phyloP scores from a whole-genome alignment of 1,140 invertebrate genomes.

The Diprion similis region DNA sequence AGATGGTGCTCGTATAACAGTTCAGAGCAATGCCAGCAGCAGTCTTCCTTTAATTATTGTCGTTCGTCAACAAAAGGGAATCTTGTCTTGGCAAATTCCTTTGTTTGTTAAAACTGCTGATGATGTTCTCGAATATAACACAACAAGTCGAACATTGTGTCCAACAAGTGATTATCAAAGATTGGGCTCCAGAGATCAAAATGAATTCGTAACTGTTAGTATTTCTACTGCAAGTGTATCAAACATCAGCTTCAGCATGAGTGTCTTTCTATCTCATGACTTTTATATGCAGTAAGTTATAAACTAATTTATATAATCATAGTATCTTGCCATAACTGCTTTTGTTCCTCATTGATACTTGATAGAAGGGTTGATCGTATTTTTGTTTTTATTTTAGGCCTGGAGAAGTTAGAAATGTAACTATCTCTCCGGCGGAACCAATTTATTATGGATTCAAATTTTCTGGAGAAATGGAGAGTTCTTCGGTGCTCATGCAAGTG shows the following conservation, averaged over 20 bases:
- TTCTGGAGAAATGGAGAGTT: conserved; percentile 55
- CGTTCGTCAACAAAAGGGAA: conserved; percentile 62
- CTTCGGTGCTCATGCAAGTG: conserved; percentile 64
- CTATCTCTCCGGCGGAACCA: conserved; percentile 60
- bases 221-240: conserved; percentile 58
- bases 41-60: conserved; percentile 63
- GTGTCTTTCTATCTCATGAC: conserved; percentile 47
- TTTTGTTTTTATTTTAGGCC: conserved; percentile 26
- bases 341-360: too few species aligned
- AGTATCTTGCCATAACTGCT: too few species aligned
- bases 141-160: conserved; percentile 64
- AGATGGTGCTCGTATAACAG: conserved; percentile 53
- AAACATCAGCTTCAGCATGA: conserved; percentile 53
- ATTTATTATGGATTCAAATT: conserved; percentile 65
- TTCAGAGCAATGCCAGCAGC: conserved; percentile 52
- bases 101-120: conserved; percentile 51
- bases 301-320: neutral
- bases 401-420: conserved; percentile 32
- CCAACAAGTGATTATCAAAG: conserved; percentile 52
- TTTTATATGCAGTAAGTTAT: conserved; percentile 58
- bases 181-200: conserved; percentile 13
- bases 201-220: conserved; percentile 59
- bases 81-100: conserved; percentile 69
- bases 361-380: too few species aligned
- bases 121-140: conserved; percentile 45